phyloP scores from a whole-genome alignment of 2,797 vertebrate genomes.

The Sebastes vulpes region DNA sequence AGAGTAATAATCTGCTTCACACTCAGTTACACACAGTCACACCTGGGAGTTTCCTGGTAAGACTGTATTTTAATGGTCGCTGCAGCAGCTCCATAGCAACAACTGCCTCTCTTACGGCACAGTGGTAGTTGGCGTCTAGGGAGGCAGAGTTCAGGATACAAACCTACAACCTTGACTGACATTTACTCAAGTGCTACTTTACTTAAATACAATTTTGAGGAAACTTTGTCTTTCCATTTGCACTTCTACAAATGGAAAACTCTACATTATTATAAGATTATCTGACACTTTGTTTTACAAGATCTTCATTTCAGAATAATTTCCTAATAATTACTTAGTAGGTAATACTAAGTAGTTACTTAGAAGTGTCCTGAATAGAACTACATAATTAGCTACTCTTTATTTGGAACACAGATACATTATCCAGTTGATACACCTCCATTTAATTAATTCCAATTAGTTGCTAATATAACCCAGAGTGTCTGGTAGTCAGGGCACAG shows the following conservation, averaged over 20 bases:
- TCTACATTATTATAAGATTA: not conserved
- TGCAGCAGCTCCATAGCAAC: constrained; percentile 40
- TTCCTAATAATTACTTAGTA: not conserved
- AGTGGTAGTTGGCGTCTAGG: not conserved
- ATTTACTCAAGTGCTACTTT: not conserved
- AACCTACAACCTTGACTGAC: not conserved
- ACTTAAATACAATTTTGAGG: not conserved
- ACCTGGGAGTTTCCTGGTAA: constrained; percentile 51
- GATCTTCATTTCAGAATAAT: not conserved
- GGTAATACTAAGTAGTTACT: not conserved
- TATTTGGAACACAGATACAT: not conserved
- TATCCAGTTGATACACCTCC: not conserved
- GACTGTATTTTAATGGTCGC: constrained; percentile 55
- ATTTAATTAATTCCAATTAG: constrained; percentile 3
- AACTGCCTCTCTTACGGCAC: not conserved
- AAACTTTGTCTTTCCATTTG: not conserved
- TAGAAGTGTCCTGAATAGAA: not conserved
- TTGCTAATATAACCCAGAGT: not conserved
- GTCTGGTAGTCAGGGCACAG: not conserved
- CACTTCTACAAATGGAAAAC: not conserved
- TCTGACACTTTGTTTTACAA: not conserved
- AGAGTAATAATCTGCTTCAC: constrained; percentile 63
- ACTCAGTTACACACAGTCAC: constrained; percentile 65
- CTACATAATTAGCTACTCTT: not conserved
- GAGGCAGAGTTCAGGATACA: not conserved